A percentile compares a stretch with the other conserved stretches of the same genome.
Evolutionary conservation across 2,113 vertebrate species (phyloP).

Genomic region (Mystacornis crossleyi): DNA sequence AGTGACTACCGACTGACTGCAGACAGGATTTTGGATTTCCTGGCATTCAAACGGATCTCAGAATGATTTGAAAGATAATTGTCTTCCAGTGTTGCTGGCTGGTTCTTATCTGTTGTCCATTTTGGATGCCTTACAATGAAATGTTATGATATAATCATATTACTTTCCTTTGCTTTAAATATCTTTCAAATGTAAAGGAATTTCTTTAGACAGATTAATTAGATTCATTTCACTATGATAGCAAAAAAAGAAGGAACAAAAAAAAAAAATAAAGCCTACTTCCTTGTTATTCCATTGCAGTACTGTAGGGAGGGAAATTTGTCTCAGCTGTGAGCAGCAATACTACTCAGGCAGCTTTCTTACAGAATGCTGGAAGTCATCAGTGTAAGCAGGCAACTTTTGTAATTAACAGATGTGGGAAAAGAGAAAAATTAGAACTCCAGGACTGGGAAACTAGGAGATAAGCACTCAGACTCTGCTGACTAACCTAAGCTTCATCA

Average conservation of each 20-base stretch:
- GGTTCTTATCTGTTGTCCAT: not conserved
- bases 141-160: not conserved
- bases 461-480: conserved; percentile 2
- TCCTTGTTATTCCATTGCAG: not conserved
- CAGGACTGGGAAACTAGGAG: not conserved
- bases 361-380: not conserved
- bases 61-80: not conserved
- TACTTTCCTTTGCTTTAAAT: not conserved
- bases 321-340: not conserved
- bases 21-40: not conserved
- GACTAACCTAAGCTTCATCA: not conserved
- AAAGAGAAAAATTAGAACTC: not conserved
- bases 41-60: not conserved
- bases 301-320: not conserved
- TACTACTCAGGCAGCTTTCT: not conserved
- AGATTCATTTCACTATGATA: not conserved
- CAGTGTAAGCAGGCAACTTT: not conserved
- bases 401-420: not conserved
- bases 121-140: not conserved
- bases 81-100: not conserved
- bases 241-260: not conserved
- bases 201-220: not conserved
- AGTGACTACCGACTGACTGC: not conserved
- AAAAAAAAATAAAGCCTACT: not conserved
- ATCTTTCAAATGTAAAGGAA: not conserved